These are phyloP conservation scores for Carassius gibelio DNA, from an alignment of 2,113 vertebrate genomes.

Conservation along the genomic window DNA sequence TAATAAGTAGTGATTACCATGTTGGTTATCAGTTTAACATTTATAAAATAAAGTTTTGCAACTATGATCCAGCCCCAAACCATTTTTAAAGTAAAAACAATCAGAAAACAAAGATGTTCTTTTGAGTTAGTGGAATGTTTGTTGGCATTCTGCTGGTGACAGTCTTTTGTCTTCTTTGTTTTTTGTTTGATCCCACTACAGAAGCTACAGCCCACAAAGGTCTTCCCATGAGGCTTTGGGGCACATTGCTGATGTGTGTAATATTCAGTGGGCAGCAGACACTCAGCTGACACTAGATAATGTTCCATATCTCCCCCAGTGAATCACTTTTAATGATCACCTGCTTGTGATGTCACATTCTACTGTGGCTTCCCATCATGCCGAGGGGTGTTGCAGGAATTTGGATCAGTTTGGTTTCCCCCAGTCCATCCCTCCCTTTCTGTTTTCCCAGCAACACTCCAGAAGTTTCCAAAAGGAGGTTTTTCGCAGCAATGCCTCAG, in stretches of 20 bases:
- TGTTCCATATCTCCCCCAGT: conserved; percentile 56
- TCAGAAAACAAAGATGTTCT: conserved; percentile 30
- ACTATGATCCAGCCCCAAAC: background rate
- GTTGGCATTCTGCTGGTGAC: conserved; percentile 31
- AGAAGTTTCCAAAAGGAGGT: background rate
- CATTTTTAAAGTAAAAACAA: background rate
- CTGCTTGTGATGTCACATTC: conserved; percentile 70
- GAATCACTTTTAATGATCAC: conserved; percentile 69
- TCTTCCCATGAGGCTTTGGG: conserved; percentile 16
- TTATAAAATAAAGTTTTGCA: background rate
- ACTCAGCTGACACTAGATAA: conserved; percentile 44
- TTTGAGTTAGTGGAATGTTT: conserved; percentile 53
- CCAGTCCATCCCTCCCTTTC: background rate
- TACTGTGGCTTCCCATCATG: conserved; percentile 37
- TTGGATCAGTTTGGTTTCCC: background rate
- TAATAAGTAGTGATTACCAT: background rate
- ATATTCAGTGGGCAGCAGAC: conserved; percentile 32
- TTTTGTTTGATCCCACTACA: conserved; percentile 33
- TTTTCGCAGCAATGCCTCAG: background rate
- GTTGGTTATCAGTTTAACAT: background rate
- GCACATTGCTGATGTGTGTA: background rate
- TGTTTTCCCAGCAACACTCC: background rate
- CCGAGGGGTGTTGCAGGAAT: background rate
- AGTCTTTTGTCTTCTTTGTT: conserved; percentile 39
- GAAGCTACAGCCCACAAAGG: conserved; percentile 28